Evolutionary conservation across 2,113 vertebrate genomes (phyloP).

Genomic region (Mus spicilegus): DNA sequence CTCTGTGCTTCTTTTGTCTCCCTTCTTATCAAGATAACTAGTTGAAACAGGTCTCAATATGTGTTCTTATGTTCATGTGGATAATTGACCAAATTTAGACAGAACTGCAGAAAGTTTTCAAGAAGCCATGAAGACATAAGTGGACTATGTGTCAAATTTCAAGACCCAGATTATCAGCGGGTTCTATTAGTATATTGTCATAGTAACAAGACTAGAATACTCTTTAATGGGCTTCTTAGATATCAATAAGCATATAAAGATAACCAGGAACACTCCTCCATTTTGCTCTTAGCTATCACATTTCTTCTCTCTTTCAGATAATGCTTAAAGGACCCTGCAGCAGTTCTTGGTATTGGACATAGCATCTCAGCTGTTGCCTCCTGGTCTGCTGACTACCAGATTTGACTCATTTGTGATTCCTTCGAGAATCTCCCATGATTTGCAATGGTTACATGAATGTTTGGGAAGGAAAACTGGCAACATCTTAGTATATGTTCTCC

Average conservation of each 20-base stretch:
- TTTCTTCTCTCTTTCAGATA: constrained; percentile 85
- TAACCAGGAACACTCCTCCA: constrained; percentile 69
- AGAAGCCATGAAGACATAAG: not conserved
- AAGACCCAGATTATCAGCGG: not conserved
- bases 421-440: constrained; percentile 82
- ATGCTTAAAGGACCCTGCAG: constrained; percentile 80
- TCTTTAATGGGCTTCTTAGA: not conserved
- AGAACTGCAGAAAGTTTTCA: not conserved
- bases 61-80: not conserved
- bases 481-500: constrained; percentile 65
- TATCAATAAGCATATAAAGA: not conserved
- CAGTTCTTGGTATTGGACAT: constrained; percentile 78
- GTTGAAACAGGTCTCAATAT: not conserved
- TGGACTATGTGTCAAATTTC: not conserved
- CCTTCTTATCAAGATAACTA: not conserved
- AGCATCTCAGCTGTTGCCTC: constrained; percentile 69
- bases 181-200: not conserved
- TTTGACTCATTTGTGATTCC: constrained; percentile 73
- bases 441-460: constrained; percentile 99
- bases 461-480: constrained; percentile 74
- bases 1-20: not conserved
- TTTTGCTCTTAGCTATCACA: constrained; percentile 63
- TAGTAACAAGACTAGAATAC: not conserved
- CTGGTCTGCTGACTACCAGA: constrained; percentile 49
- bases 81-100: not conserved